phyloP scores from a whole-genome alignment of 2,797 vertebrate species.

The Halcyon smyrnensis region DNA sequence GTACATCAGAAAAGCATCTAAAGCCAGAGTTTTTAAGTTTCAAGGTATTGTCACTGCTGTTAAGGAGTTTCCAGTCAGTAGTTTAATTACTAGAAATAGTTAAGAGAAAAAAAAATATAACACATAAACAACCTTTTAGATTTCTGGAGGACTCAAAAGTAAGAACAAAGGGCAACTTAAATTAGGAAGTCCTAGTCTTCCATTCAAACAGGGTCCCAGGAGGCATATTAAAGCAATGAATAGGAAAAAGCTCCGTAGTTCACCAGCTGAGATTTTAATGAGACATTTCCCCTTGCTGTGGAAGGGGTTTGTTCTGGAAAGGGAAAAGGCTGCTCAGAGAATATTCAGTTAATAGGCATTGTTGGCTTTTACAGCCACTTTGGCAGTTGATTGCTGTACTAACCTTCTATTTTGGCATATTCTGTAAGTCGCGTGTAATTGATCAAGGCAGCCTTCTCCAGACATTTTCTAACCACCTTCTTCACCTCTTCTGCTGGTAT shows the following conservation, averaged over 20 bases:
- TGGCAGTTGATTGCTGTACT: slow-evolving; percentile 75
- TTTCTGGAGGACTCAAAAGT: slow-evolving; percentile 71
- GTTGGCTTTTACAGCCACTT: slow-evolving; percentile 76
- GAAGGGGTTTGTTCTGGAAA: slow-evolving; percentile 78
- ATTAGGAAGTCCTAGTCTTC: slow-evolving; percentile 76
- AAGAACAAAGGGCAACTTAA: slow-evolving; percentile 81
- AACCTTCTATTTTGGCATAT: slow-evolving; percentile 94
- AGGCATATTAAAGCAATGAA: slow-evolving; percentile 87
- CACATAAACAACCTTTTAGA: not conserved
- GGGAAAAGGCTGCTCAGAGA: slow-evolving; percentile 74
- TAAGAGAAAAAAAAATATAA: slow-evolving; percentile 67
- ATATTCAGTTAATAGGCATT: slow-evolving; percentile 79
- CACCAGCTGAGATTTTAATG: slow-evolving; percentile 88
- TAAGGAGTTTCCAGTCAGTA: not conserved
- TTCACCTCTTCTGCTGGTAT: slow-evolving; percentile 93
- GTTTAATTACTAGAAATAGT: slow-evolving; percentile 64
- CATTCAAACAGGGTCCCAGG: slow-evolving; percentile 81
- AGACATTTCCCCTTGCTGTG: slow-evolving; percentile 83
- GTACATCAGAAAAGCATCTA: not conserved
- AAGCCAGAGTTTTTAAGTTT: not conserved
- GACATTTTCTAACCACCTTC: slow-evolving; percentile 91
- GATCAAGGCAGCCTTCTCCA: slow-evolving; percentile 93
- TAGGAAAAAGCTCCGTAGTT: slow-evolving; percentile 83
- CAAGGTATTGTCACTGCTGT: not conserved
- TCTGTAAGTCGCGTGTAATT: slow-evolving; percentile 96